Conservation (phyloP, 2,888 invertebrate species). For the Salpingus planirostris region DNA sequence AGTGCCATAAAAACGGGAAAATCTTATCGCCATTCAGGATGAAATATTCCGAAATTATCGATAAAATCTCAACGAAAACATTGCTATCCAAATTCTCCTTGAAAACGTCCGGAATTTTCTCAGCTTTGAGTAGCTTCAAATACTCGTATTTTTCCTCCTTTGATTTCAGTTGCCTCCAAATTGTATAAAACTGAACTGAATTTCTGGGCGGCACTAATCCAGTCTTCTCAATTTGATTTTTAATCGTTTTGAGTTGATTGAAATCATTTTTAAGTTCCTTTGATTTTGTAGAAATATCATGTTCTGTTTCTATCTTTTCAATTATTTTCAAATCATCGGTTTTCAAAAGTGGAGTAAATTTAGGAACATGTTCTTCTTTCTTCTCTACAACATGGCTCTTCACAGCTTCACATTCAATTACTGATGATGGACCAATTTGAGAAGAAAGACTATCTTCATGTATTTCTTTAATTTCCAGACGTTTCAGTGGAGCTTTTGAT, state of each 20-base stretch:
- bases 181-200: slow-evolving; percentile 56
- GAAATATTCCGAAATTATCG: slow-evolving; percentile 43
- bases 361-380: too few species aligned
- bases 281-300: too few species aligned
- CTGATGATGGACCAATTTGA: too few species aligned
- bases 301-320: slow-evolving; percentile 20
- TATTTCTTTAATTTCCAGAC: slow-evolving; percentile 36
- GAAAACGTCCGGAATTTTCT: slow-evolving; percentile 53
- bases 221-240: too few species aligned
- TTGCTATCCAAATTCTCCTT: slow-evolving; percentile 58
- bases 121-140: slow-evolving; percentile 49
- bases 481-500: slow-evolving; percentile 53
- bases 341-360: too few species aligned
- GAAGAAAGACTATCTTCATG: slow-evolving; percentile 6
- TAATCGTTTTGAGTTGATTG: too few species aligned
- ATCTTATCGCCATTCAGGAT: slow-evolving; percentile 40
- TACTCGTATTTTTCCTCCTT: slow-evolving; percentile 49
- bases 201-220: slow-evolving; percentile 52
- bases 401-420: too few species aligned
- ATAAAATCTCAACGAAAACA: slow-evolving; percentile 53
- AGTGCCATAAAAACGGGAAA: slow-evolving; percentile 45
- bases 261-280: too few species aligned
- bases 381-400: slow-evolving; percentile 8
- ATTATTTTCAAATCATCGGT: slow-evolving; percentile 26
- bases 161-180: slow-evolving; percentile 52